Percentiles rank a stretch among this genome's conserved stretches.
Evolutionary conservation across 1,140 invertebrate species (phyloP).

Genomic region (Scaptomyza hsui): DNA sequence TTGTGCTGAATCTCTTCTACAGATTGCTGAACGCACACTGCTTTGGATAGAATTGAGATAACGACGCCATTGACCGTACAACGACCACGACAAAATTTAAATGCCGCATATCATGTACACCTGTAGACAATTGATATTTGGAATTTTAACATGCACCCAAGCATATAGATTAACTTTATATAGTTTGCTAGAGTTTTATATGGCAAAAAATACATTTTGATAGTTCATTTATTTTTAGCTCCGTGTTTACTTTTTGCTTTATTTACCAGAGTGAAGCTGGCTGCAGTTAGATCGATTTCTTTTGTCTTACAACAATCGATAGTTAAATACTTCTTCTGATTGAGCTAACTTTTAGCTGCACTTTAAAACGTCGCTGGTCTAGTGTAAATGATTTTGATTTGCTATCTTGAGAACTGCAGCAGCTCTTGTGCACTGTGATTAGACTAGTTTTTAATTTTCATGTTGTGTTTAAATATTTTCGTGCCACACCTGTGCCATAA

Average conservation of each 20-base stretch:
- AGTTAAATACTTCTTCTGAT: too few species aligned
- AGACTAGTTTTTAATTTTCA: slow-evolving; percentile 78
- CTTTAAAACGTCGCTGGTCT: slow-evolving; percentile 2
- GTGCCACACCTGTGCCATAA: slow-evolving; percentile 64
- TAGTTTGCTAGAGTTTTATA: too few species aligned
- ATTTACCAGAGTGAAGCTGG: too few species aligned
- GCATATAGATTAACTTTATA: too few species aligned
- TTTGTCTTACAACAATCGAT: too few species aligned
- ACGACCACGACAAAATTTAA: slow-evolving; percentile 25
- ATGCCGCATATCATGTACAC: slow-evolving; percentile 65
- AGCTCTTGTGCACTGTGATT: slow-evolving; percentile 51
- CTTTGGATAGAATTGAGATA: slow-evolving; percentile 17
- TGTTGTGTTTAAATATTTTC: slow-evolving; percentile 71
- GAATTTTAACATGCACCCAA: neutral
- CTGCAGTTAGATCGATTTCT: too few species aligned
- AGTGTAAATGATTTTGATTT: slow-evolving; percentile 49
- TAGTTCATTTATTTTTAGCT: too few species aligned
- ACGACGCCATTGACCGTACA: slow-evolving; percentile 25
- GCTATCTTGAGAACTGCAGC: slow-evolving; percentile 27
- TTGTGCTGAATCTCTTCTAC: slow-evolving; percentile 26
- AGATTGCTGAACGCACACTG: slow-evolving; percentile 56
- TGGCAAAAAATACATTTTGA: too few species aligned
- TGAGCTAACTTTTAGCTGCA: too few species aligned
- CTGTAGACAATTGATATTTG: slow-evolving; percentile 31
- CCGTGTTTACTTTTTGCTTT: too few species aligned